Conservation (phyloP, 2,113 vertebrate species). For the Chaenogobius annularis region DNA sequence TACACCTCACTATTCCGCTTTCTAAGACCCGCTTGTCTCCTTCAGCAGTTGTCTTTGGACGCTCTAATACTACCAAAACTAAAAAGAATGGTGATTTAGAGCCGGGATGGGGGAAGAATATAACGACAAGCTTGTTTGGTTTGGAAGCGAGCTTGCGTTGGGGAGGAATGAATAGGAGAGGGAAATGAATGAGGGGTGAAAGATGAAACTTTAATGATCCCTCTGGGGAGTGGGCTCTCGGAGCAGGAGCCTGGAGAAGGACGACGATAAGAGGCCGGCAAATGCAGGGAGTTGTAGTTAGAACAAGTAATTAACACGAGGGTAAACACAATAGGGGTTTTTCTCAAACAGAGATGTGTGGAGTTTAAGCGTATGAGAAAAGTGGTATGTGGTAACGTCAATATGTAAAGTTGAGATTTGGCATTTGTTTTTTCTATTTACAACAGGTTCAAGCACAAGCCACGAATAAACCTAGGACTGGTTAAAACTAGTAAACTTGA, state of each 20-base stretch:
- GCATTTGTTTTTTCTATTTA: neutral
- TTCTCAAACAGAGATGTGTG: neutral
- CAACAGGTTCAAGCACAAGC: neutral
- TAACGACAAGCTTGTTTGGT: slow-evolving; percentile 62
- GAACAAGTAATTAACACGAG: slow-evolving; percentile 39
- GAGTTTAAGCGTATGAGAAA: neutral
- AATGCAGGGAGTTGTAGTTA: slow-evolving; percentile 35
- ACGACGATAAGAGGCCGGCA: slow-evolving; percentile 43
- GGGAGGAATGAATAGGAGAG: slow-evolving; percentile 53
- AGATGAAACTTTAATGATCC: slow-evolving; percentile 75
- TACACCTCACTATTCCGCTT: slow-evolving; percentile 2
- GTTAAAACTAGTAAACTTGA: neutral
- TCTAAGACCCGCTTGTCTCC: neutral
- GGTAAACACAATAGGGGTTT: slow-evolving; percentile 37
- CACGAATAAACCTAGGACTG: neutral
- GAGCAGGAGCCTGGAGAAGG: slow-evolving; percentile 38
- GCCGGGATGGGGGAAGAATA: slow-evolving; percentile 31
- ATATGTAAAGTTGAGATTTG: neutral
- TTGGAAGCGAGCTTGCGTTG: slow-evolving; percentile 50
- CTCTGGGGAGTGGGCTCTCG: slow-evolving; percentile 64
- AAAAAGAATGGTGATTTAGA: slow-evolving; percentile 46
- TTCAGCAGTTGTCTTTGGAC: slow-evolving; percentile 40
- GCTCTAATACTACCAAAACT: slow-evolving; percentile 21
- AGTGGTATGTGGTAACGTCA: neutral
- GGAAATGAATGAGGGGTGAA: slow-evolving; percentile 67